phyloP scores from a whole-genome alignment of 1,140 invertebrate species.

The Dendroctonus ponderosae region DNA sequence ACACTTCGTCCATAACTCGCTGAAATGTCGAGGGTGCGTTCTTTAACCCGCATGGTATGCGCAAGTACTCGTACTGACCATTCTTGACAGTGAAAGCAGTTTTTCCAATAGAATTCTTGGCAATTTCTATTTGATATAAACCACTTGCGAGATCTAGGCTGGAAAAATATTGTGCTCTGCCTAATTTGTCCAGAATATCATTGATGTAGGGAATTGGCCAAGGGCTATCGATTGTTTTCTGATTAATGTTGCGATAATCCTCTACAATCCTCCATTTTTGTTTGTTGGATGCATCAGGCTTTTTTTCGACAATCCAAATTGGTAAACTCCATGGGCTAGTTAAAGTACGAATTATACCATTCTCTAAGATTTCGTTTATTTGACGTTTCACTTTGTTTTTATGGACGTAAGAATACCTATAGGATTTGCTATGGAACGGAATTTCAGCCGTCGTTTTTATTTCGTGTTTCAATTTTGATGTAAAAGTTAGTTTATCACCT shows the following conservation, averaged over 20 bases:
- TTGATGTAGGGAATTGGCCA: constrained; percentile 52
- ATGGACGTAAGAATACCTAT: constrained; percentile 43
- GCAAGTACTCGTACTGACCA: constrained; percentile 6
- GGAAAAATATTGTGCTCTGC: too few species aligned
- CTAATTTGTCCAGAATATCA: too few species aligned
- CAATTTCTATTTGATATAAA: constrained; percentile 20
- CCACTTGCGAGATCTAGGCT: too few species aligned
- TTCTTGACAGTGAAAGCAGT: constrained; percentile 19
- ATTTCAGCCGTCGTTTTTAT: constrained; percentile 40
- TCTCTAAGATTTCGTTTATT: constrained; percentile 39
- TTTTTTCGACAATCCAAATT: constrained; percentile 41
- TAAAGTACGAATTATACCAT: constrained; percentile 44
- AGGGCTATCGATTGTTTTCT: constrained; percentile 47
- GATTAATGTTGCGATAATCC: constrained; percentile 48
- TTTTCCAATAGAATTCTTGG: constrained; percentile 12
- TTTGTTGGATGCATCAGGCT: constrained; percentile 36
- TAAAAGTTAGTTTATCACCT: constrained; percentile 31
- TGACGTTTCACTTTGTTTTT: constrained; percentile 45
- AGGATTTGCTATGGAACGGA: constrained; percentile 45
- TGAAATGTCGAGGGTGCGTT: too few species aligned
- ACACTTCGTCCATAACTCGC: constrained; percentile 1
- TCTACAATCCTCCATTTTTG: constrained; percentile 48
- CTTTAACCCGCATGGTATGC: too few species aligned
- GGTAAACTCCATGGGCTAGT: constrained; percentile 49
- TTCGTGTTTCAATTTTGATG: constrained; percentile 36